Evolutionary conservation across 23 tunicate species (phyloP).

Genomic region (Clavelina lepadiformis): DNA sequence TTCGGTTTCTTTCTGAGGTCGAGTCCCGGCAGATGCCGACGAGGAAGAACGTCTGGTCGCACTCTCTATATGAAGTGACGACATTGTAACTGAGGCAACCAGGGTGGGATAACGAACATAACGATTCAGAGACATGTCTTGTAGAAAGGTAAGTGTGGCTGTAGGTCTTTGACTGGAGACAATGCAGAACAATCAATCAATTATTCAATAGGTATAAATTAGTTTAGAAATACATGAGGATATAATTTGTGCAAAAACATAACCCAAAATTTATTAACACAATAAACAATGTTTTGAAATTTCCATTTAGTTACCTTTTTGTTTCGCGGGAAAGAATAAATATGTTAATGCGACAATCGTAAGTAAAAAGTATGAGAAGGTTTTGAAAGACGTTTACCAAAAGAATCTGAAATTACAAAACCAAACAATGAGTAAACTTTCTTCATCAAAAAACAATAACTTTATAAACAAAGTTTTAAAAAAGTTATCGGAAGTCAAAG

Average conservation of each 20-base stretch:
- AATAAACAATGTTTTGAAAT: too few relatives aligned
- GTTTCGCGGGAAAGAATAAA: constrained; percentile 54
- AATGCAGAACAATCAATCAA: too few relatives aligned
- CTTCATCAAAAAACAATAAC: too few relatives aligned
- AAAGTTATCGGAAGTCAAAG: too few relatives aligned
- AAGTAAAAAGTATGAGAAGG: constrained; percentile 63
- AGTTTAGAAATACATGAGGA: too few relatives aligned
- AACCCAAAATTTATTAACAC: too few relatives aligned
- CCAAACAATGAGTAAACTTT: too few relatives aligned
- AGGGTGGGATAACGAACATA: constrained; percentile 86
- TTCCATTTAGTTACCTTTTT: constrained; percentile 48
- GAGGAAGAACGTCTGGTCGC: constrained; percentile 42
- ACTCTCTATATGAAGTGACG: constrained; percentile 90
- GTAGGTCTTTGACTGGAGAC: constrained; percentile 38
- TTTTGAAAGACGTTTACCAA: constrained; percentile 82
- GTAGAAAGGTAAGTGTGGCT: constrained; percentile 39
- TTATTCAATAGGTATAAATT: too few relatives aligned
- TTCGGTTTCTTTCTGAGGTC: constrained; percentile 70
- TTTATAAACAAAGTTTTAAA: too few relatives aligned
- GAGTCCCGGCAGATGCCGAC: background rate
- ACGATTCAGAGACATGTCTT: constrained; percentile 70
- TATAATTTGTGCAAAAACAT: too few relatives aligned
- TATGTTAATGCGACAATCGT: constrained; percentile 62
- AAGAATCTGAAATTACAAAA: constrained; percentile 57
- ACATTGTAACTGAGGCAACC: constrained; percentile 87